Evolutionary conservation across 1,140 invertebrate genomes (phyloP).

Genomic region (Euwallacea similis): DNA sequence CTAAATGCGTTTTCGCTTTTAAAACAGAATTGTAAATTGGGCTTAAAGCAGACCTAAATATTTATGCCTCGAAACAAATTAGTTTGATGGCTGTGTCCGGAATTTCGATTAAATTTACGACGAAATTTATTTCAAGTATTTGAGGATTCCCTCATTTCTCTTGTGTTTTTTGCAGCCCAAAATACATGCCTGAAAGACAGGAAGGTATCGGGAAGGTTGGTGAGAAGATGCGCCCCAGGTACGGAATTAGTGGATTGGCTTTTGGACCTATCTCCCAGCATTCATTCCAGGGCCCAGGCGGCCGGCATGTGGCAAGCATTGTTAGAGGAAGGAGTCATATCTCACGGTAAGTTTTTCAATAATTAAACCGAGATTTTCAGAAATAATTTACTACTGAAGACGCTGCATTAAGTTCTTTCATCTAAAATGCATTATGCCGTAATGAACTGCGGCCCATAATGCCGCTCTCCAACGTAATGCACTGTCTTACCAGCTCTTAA

Average conservation of each 20-base stretch:
- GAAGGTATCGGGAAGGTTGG: constrained; percentile 61
- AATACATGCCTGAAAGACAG: constrained; percentile 62
- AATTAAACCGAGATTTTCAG: background rate
- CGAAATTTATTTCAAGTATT: too few relatives aligned
- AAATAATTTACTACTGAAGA: background rate
- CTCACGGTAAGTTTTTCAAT: constrained; percentile 65
- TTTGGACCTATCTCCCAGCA: constrained; percentile 58
- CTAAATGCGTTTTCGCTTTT: constrained; percentile 12
- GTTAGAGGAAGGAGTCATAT: constrained; percentile 79
- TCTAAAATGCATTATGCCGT: background rate
- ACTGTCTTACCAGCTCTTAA: background rate
- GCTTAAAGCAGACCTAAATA: constrained; percentile 12
- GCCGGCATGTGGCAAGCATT: constrained; percentile 83
- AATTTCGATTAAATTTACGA: too few relatives aligned
- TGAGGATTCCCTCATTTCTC: background rate
- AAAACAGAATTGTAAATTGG: constrained; percentile 11
- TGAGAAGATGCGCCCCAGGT: constrained; percentile 62
- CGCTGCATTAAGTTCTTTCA: background rate
- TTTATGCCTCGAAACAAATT: constrained; percentile 1
- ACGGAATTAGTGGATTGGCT: constrained; percentile 82
- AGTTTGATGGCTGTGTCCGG: background rate
- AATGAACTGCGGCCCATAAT: background rate
- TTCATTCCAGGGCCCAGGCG: constrained; percentile 70
- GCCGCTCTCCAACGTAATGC: background rate
- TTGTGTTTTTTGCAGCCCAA: constrained; percentile 51